Evolutionary conservation across 37 sponge, comb jelly and placozoan genomes (phyloP).

Genomic region (Oopsacas minuta): DNA sequence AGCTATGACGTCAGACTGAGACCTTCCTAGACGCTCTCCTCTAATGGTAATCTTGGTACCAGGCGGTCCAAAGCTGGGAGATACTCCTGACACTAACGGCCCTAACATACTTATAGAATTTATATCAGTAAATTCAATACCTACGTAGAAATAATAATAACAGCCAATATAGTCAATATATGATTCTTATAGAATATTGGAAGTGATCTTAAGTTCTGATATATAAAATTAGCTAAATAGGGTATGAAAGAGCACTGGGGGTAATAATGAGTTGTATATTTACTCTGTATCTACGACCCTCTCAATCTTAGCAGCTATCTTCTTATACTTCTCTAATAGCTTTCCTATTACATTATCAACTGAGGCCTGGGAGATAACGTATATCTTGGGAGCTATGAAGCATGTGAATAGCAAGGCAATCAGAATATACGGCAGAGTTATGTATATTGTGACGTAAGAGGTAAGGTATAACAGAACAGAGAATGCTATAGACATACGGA

Average conservation of each 20-base stretch:
- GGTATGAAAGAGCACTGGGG: not conserved
- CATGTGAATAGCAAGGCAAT: not conserved
- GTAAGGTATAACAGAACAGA: not conserved
- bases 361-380: not conserved
- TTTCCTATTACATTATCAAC: not conserved
- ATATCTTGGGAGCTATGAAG: not conserved
- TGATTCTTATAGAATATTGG: too few relatives aligned
- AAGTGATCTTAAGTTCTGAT: not conserved
- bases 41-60: conserved; percentile 79
- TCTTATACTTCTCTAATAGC: not conserved
- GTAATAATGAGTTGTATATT: not conserved
- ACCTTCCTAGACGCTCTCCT: conserved; percentile 70
- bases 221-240: not conserved
- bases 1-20: conserved; percentile 46
- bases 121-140: too few relatives aligned
- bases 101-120: too few relatives aligned
- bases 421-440: not conserved
- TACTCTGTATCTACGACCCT: conserved; percentile 1
- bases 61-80: conserved; percentile 67
- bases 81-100: conserved; percentile 68
- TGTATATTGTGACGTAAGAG: conserved; percentile 1
- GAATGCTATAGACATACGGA: not conserved
- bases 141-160: too few relatives aligned
- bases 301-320: not conserved
- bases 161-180: too few relatives aligned